These are phyloP conservation scores for Meandrina meandrites DNA, from an alignment of 92 coral and sea anemone genomes.

Conservation along the genomic window DNA sequence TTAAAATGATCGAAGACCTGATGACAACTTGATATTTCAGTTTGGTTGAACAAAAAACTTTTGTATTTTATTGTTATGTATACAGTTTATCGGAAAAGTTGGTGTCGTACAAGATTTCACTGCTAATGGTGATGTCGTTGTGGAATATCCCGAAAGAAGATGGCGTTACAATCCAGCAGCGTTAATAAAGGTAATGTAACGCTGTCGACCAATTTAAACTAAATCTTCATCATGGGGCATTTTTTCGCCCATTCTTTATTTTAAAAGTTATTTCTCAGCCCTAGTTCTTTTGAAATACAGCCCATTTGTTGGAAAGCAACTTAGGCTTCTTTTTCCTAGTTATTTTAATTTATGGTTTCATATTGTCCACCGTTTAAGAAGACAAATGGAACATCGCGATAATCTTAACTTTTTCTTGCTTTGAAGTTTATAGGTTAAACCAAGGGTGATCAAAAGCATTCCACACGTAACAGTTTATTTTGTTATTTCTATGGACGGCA, in stretches of 20 bases:
- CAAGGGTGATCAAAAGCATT: background rate
- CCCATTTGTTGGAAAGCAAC: background rate
- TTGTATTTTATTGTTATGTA: background rate
- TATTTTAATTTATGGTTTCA: background rate
- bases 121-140: conserved; percentile 60
- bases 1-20: too few relatives aligned
- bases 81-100: conserved; percentile 58
- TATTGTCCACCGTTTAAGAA: background rate
- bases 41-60: background rate
- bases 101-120: conserved; percentile 64
- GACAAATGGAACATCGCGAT: too few relatives aligned
- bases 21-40: background rate
- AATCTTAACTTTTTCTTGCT: too few relatives aligned
- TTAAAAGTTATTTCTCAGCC: background rate
- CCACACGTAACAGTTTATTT: background rate
- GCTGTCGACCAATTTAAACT: too few relatives aligned
- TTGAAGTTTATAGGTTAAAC: background rate
- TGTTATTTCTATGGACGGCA: background rate
- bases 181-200: conserved; percentile 55
- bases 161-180: conserved; percentile 64
- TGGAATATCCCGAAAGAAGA: conserved; percentile 44
- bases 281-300: background rate
- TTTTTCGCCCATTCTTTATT: too few relatives aligned
- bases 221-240: too few relatives aligned
- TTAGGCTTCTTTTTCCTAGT: background rate